Conservation (phyloP, 1,140 invertebrate genomes). For the Drosophila equinoxialis region DNA sequence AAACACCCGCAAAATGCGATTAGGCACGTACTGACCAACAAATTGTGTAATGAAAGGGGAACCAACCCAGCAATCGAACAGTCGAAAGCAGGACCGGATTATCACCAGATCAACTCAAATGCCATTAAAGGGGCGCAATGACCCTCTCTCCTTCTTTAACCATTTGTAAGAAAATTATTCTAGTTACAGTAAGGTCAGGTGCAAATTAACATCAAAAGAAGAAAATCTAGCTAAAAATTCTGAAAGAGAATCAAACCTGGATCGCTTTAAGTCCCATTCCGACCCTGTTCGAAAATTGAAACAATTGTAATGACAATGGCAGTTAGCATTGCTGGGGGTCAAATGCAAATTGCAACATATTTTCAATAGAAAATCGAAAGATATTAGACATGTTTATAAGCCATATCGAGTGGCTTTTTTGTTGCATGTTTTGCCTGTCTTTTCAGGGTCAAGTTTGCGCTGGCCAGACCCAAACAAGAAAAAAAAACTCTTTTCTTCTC, state of each 20-base stretch:
- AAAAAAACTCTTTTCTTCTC: no score
- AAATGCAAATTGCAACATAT: constrained; percentile 77
- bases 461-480: constrained; percentile 10
- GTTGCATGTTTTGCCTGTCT: constrained; percentile 49
- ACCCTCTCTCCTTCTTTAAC: no score
- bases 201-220: no score
- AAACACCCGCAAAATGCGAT: constrained; percentile 42
- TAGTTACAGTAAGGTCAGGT: no score
- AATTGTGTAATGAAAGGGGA: constrained; percentile 61
- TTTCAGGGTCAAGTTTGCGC: constrained; percentile 76
- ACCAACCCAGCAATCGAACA: not conserved
- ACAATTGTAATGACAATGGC: constrained; percentile 41
- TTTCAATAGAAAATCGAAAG: not conserved
- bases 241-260: not conserved
- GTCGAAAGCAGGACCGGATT: not conserved
- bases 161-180: no score
- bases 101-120: not conserved
- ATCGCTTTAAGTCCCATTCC: not conserved
- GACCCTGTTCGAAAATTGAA: not conserved
- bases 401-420: constrained; percentile 9
- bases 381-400: constrained; percentile 25
- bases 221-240: no score
- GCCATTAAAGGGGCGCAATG: not conserved
- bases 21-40: constrained; percentile 48
- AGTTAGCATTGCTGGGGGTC: constrained; percentile 50